Percentiles rank a stretch among this genome's conserved stretches.
These are phyloP conservation scores for Tor tambroides DNA, from an alignment of 2,113 vertebrate species.

Conservation along the genomic window DNA sequence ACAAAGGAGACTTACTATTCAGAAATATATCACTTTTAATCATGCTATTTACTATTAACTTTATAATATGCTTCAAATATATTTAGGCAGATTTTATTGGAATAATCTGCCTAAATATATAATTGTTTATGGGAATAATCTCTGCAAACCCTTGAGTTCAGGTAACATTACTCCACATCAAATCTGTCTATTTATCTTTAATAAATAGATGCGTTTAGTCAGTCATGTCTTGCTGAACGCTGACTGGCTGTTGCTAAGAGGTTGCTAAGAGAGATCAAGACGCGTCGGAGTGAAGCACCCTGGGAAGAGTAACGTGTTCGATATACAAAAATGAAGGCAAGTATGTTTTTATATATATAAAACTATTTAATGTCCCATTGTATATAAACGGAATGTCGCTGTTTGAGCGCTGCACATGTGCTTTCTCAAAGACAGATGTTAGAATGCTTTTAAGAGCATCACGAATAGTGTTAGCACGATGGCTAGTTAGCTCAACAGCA, in stretches of 20 bases:
- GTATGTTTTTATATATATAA: neutral
- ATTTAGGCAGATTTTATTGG: neutral
- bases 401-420: neutral
- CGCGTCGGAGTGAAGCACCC: constrained; percentile 67
- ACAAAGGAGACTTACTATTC: neutral
- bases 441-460: neutral
- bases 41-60: neutral
- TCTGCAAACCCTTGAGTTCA: too few species aligned
- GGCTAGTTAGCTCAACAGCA: constrained; percentile 7
- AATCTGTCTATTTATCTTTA: too few species aligned
- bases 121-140: too few species aligned
- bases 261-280: constrained; percentile 67
- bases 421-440: neutral
- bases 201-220: too few species aligned
- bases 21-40: neutral
- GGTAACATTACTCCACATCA: too few species aligned
- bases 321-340: constrained; percentile 25
- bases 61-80: neutral
- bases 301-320: constrained; percentile 58
- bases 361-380: neutral
- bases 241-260: constrained; percentile 72
- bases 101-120: too few species aligned
- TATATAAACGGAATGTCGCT: neutral
- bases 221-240: neutral
- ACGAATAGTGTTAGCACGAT: neutral